Conservation (phyloP, 2,113 vertebrate genomes). For the Dicerorhinus sumatrensis region DNA sequence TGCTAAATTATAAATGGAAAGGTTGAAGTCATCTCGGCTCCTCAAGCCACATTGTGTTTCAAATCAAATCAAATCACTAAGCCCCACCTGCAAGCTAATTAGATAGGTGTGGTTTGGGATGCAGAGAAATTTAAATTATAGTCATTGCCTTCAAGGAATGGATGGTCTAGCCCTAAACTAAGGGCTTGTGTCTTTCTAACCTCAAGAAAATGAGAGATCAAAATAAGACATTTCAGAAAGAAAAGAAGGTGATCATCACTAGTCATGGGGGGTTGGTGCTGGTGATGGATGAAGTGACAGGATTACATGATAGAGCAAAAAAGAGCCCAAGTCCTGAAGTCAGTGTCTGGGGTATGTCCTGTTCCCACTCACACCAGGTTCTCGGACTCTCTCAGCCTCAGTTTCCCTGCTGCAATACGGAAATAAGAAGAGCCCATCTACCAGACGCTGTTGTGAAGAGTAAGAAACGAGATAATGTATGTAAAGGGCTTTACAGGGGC, state of each 20-base stretch:
- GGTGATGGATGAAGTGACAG: not conserved
- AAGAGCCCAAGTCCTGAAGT: too few species aligned
- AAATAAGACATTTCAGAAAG: not conserved
- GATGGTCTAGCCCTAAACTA: not conserved
- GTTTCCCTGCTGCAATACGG: not conserved
- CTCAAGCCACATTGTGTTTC: not conserved
- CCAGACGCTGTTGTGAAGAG: not conserved
- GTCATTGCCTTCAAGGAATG: not conserved
- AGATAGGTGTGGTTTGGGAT: not conserved
- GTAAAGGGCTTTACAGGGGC: not conserved
- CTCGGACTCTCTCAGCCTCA: not conserved
- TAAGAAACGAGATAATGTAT: not conserved
- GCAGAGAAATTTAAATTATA: not conserved
- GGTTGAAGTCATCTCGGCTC: not conserved
- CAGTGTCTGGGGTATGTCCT: not conserved
- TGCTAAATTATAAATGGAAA: not conserved
- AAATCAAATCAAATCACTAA: not conserved
- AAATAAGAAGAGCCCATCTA: not conserved
- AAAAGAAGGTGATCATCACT: not conserved
- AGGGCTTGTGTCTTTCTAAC: not conserved
- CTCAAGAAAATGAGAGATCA: conserved; percentile 34
- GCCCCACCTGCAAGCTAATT: not conserved
- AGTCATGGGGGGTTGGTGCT: not conserved
- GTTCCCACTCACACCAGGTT: not conserved
- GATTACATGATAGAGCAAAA: not conserved